A percentile compares a stretch with the other conserved stretches of the same genome.
These are phyloP conservation scores for Cephalotes varians DNA, from an alignment of 2,888 invertebrate genomes.

Conservation along the genomic window DNA sequence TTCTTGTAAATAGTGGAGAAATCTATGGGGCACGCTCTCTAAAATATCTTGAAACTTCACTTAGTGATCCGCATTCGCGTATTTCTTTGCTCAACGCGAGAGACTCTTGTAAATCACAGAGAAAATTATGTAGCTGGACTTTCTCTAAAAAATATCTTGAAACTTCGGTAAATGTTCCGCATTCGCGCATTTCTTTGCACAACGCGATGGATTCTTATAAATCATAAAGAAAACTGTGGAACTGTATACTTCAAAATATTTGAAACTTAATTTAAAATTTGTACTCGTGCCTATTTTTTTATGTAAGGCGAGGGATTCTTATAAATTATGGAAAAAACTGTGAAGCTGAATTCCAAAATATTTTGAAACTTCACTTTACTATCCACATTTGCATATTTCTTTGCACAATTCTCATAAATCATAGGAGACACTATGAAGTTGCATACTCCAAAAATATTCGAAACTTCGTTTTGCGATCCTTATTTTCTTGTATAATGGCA, in stretches of 20 bases:
- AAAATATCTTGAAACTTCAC: neutral
- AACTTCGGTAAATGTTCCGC: neutral
- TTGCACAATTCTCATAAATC: slow-evolving; percentile 14
- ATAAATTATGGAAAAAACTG: too few relatives aligned
- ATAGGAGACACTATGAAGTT: neutral
- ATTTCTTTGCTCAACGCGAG: neutral
- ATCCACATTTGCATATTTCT: too few relatives aligned
- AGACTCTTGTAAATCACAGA: neutral
- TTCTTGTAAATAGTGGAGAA: neutral
- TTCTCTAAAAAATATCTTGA: neutral
- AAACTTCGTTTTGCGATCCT: too few relatives aligned
- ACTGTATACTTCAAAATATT: too few relatives aligned
- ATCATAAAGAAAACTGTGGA: neutral
- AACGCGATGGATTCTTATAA: neutral
- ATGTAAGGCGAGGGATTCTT: too few relatives aligned
- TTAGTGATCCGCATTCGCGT: neutral
- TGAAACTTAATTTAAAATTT: too few relatives aligned
- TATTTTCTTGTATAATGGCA: neutral
- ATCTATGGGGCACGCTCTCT: neutral
- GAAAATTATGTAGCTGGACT: neutral
- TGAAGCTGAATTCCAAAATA: too few relatives aligned
- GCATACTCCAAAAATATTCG: neutral
- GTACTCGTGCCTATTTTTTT: too few relatives aligned
- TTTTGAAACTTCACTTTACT: too few relatives aligned
- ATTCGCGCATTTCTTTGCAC: slow-evolving; percentile 5